phyloP scores from a whole-genome alignment of 2,113 vertebrate genomes.

The Calidris pygmaea region DNA sequence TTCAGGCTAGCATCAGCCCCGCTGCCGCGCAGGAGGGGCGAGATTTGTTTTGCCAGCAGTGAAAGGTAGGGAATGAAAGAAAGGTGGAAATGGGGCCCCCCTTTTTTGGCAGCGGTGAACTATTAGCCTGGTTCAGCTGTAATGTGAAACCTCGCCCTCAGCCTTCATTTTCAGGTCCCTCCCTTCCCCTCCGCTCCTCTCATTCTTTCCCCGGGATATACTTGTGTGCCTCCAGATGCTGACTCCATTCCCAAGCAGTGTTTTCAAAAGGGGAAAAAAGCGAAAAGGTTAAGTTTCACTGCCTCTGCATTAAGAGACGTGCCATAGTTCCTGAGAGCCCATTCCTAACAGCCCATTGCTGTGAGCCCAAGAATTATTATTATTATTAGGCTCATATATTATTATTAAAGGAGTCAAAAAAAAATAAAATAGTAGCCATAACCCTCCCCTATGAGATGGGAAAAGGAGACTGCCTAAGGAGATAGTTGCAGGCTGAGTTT shows the following conservation, averaged over 20 bases:
- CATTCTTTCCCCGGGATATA: not conserved
- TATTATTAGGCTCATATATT: not conserved
- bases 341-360: not conserved
- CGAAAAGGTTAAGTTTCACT: not conserved
- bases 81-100: slow-evolving; percentile 22
- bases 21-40: not conserved
- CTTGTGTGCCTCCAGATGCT: not conserved
- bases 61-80: slow-evolving; percentile 49
- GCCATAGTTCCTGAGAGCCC: not conserved
- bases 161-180: slow-evolving; percentile 37
- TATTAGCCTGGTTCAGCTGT: slow-evolving; percentile 49
- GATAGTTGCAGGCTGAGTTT: not conserved
- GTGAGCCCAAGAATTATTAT: not conserved
- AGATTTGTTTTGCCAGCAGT: slow-evolving; percentile 37
- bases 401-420: not conserved
- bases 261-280: not conserved
- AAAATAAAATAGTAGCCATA: not conserved
- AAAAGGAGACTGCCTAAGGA: not conserved
- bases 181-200: not conserved
- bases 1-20: not conserved
- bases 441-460: not conserved
- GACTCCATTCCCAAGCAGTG: not conserved
- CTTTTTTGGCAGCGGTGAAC: slow-evolving; percentile 40
- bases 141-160: slow-evolving; percentile 33
- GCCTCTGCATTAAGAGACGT: not conserved